phyloP scores from a whole-genome alignment of 2,797 vertebrate genomes.

The Diplodus puntazzo region DNA sequence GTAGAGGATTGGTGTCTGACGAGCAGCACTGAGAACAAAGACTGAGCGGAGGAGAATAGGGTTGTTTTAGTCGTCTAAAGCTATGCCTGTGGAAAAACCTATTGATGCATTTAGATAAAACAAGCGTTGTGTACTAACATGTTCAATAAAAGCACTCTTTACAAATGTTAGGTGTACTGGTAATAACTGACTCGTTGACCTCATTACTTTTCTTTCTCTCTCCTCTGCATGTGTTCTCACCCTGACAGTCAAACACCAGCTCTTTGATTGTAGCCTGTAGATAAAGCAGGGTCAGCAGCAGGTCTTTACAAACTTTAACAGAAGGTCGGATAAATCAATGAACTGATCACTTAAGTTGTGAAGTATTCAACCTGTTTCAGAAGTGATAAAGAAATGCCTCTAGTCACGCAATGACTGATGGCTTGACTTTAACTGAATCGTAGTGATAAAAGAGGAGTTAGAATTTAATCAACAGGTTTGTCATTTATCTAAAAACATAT shows the following conservation, averaged over 20 bases:
- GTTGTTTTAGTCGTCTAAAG: conserved; percentile 3
- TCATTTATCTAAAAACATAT: background rate
- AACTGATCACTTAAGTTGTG: conserved; percentile 4
- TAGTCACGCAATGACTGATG: background rate
- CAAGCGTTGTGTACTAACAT: conserved; percentile 47
- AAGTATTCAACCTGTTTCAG: conserved; percentile 2
- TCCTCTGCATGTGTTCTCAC: conserved; percentile 6
- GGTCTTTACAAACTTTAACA: background rate
- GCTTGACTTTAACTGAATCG: background rate
- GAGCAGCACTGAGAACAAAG: background rate
- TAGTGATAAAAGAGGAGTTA: background rate
- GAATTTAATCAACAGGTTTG: background rate
- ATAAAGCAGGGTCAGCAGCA: background rate
- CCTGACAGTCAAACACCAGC: background rate
- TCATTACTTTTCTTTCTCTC: conserved; percentile 4
- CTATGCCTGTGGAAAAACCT: conserved; percentile 34
- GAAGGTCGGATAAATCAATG: background rate
- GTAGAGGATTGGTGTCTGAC: background rate
- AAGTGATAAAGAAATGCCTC: conserved; percentile 6
- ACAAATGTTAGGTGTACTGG: background rate
- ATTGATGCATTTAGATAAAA: conserved; percentile 26
- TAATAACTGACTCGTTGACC: background rate
- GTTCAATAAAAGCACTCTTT: conserved; percentile 71
- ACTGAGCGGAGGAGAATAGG: background rate
- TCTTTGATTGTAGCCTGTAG: background rate